These are phyloP conservation scores for Drosophila pseudoananassae DNA, from an alignment of 1,140 invertebrate species.

Conservation along the genomic window DNA sequence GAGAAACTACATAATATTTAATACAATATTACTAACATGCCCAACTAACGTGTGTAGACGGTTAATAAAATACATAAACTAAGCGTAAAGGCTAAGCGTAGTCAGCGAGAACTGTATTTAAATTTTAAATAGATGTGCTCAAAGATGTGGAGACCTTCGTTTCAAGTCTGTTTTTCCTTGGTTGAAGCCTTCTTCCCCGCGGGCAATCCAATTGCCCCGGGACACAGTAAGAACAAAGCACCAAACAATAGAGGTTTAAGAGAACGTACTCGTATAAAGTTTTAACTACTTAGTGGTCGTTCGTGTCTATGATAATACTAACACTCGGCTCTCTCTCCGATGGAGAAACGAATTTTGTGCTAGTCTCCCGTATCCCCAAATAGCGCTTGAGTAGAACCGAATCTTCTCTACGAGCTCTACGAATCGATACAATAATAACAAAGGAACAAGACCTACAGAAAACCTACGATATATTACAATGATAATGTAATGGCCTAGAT, in stretches of 20 bases:
- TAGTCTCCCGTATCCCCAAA: constrained; percentile 14
- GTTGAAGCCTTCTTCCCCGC: constrained; percentile 46
- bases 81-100: constrained; percentile 27
- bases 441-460: constrained; percentile 33
- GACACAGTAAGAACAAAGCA: constrained; percentile 84
- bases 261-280: constrained; percentile 42
- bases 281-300: constrained; percentile 49
- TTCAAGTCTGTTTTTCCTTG: constrained; percentile 50
- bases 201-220: constrained; percentile 69
- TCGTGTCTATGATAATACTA: constrained; percentile 42
- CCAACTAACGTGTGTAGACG: constrained; percentile 44
- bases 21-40: constrained; percentile 37
- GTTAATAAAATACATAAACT: constrained; percentile 15
- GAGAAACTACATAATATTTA: constrained; percentile 31
- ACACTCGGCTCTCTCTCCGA: constrained; percentile 7
- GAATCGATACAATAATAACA: constrained; percentile 67
- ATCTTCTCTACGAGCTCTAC: constrained; percentile 31
- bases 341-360: constrained; percentile 59
- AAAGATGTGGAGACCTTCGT: constrained; percentile 28
- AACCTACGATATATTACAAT: constrained; percentile 9
- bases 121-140: constrained; percentile 35
- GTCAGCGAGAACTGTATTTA: constrained; percentile 15
- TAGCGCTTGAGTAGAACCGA: constrained; percentile 57
- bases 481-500: constrained; percentile 6
- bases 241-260: constrained; percentile 81